These are phyloP conservation scores for Lepidurus couesii DNA, from an alignment of 1,140 invertebrate genomes.

Conservation along the genomic window DNA sequence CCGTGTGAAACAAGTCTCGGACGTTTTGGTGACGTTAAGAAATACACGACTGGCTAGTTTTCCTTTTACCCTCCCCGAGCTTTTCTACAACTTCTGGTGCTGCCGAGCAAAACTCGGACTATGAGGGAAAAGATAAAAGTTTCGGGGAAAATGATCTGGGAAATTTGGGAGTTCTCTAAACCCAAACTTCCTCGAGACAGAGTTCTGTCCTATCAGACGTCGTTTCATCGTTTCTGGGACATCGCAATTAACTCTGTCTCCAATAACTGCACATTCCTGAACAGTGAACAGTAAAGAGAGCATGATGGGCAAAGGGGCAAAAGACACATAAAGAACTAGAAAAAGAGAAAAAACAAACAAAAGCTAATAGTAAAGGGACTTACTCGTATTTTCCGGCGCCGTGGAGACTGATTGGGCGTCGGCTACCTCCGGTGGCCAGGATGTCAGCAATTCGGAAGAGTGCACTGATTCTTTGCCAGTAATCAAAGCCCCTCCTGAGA, in stretches of 20 bases:
- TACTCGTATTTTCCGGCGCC: slow-evolving; percentile 6
- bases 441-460: slow-evolving; percentile 18
- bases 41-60: no score
- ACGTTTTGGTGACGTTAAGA: no score
- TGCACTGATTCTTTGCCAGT: slow-evolving; percentile 15
- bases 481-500: slow-evolving; percentile 1
- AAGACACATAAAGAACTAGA: neutral
- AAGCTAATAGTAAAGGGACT: neutral
- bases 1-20: no score
- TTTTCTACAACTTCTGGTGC: no score
- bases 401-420: slow-evolving; percentile 20
- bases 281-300: neutral
- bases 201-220: neutral
- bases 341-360: neutral
- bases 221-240: neutral
- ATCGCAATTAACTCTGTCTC: neutral
- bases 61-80: no score
- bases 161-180: no score
- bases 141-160: no score
- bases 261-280: neutral
- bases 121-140: no score
- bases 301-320: neutral
- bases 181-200: no score
- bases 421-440: slow-evolving; percentile 16
- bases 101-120: no score